phyloP scores from a whole-genome alignment of 2,888 invertebrate genomes.

The Glaucopsyche alexis region DNA sequence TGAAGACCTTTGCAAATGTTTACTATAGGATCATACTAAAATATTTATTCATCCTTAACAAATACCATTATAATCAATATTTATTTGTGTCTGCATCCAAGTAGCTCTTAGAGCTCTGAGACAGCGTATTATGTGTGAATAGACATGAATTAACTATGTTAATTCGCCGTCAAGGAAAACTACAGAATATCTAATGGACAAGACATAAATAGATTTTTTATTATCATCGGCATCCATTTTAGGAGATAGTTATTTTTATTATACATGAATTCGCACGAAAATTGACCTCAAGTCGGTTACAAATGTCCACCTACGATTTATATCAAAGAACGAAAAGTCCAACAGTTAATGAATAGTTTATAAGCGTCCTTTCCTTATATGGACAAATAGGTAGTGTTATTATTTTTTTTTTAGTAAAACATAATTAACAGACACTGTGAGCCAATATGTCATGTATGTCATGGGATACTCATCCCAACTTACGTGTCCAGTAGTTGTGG shows the following conservation, averaged over 20 bases:
- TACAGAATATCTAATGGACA: neutral
- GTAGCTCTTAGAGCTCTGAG: neutral
- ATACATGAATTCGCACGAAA: neutral
- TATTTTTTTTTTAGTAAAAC: neutral
- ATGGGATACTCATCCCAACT: too few relatives aligned
- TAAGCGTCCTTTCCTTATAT: neutral
- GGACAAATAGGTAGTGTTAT: neutral
- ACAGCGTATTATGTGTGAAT: neutral
- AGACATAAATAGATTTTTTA: neutral
- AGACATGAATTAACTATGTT: neutral
- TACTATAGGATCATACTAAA: conserved; percentile 15
- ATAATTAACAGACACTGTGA: neutral
- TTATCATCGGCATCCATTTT: neutral
- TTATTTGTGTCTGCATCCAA: conserved; percentile 19
- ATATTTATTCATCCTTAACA: conserved; percentile 16
- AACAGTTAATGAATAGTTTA: neutral
- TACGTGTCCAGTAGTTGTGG: too few relatives aligned
- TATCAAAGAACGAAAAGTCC: neutral
- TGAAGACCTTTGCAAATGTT: conserved; percentile 22
- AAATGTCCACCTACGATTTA: conserved; percentile 8
- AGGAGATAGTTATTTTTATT: neutral
- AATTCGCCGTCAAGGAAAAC: neutral
- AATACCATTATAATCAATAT: conserved; percentile 12
- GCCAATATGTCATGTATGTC: too few relatives aligned
- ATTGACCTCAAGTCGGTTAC: neutral